Evolutionary conservation across 2,797 vertebrate genomes (phyloP).

Genomic region (Trematomus bernacchii): DNA sequence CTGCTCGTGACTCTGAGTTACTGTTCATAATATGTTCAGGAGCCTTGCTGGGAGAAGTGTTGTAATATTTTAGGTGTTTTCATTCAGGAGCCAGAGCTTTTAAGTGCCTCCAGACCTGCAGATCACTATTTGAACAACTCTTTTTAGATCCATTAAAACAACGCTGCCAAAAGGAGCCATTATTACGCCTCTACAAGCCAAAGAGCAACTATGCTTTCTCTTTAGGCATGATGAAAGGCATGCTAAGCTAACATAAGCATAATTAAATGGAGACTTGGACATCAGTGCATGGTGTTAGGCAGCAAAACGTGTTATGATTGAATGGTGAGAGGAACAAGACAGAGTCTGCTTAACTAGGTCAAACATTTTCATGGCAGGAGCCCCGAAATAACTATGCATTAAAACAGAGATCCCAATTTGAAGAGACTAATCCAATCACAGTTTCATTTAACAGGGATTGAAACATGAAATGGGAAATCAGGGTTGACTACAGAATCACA

Average conservation of each 20-base stretch:
- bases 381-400: slow-evolving; percentile 12
- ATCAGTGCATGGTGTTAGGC: slow-evolving; percentile 42
- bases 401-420: not conserved
- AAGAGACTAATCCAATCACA: slow-evolving; percentile 25
- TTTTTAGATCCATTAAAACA: slow-evolving; percentile 49
- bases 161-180: slow-evolving; percentile 32
- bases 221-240: slow-evolving; percentile 50
- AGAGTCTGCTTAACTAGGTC: slow-evolving; percentile 28
- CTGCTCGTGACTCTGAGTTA: slow-evolving; percentile 19
- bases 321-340: slow-evolving; percentile 27
- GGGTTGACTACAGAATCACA: not conserved
- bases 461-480: slow-evolving; percentile 2
- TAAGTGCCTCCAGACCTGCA: slow-evolving; percentile 57
- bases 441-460: not conserved
- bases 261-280: slow-evolving; percentile 45
- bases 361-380: slow-evolving; percentile 20
- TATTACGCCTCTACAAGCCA: slow-evolving; percentile 44
- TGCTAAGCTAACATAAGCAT: slow-evolving; percentile 50
- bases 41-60: slow-evolving; percentile 13
- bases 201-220: slow-evolving; percentile 31
- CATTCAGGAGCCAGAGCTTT: slow-evolving; percentile 37
- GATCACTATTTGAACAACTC: slow-evolving; percentile 43
- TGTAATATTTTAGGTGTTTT: slow-evolving; percentile 42
- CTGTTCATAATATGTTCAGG: slow-evolving; percentile 11
- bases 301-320: slow-evolving; percentile 46